Evolutionary conservation across 2,888 invertebrate species (phyloP).

Genomic region (Drepana falcataria): DNA sequence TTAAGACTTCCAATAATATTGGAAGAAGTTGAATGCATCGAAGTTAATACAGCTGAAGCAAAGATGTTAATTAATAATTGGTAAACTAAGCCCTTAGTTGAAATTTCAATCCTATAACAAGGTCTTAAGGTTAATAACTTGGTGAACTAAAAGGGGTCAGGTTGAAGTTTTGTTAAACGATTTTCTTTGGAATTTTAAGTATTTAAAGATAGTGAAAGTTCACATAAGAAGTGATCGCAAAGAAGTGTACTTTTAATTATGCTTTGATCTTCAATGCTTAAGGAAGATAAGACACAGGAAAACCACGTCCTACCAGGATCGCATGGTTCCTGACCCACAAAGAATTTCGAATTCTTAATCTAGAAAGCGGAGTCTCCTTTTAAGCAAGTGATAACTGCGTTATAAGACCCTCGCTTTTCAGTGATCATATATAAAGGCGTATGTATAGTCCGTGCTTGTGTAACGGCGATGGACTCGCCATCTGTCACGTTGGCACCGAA

Average conservation of each 20-base stretch:
- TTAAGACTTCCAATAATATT: conserved; percentile 13
- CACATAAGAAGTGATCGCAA: conserved; percentile 13
- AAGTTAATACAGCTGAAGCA: conserved; percentile 21
- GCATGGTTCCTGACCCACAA: too few species aligned
- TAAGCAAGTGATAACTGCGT: too few species aligned
- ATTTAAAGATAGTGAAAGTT: conserved; percentile 25
- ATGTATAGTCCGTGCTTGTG: too few species aligned
- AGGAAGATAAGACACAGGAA: too few species aligned
- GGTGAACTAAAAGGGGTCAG: conserved; percentile 3
- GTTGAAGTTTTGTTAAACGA: conserved; percentile 24
- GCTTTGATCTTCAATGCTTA: neutral
- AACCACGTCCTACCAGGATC: too few species aligned
- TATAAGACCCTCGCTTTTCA: too few species aligned
- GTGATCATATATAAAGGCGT: too few species aligned
- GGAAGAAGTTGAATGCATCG: conserved; percentile 5
- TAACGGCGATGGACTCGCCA: too few species aligned
- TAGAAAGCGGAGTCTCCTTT: too few species aligned
- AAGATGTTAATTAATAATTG: conserved; percentile 24
- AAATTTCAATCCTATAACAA: conserved; percentile 13
- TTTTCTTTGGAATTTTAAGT: conserved; percentile 25
- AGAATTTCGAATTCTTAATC: too few species aligned
- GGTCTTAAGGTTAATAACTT: conserved; percentile 18
- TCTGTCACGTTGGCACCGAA: too few species aligned
- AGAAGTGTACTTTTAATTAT: neutral
- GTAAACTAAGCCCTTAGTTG: conserved; percentile 4